A percentile compares a stretch with the other conserved stretches of the same genome.
Evolutionary conservation across 2,797 vertebrate species (phyloP).

Genomic region (Arrhamphus sclerolepis): DNA sequence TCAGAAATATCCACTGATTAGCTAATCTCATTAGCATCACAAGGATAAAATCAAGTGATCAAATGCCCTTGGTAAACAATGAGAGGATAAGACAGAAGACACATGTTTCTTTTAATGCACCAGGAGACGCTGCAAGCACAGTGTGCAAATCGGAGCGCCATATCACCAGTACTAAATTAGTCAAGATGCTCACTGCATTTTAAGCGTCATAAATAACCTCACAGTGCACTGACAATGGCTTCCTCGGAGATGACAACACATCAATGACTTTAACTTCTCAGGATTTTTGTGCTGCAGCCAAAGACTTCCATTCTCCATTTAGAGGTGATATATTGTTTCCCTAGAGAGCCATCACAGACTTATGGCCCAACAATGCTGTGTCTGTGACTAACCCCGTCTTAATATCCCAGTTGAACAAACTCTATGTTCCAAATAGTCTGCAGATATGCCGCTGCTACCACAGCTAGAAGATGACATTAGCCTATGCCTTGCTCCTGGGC

Average conservation of each 20-base stretch:
- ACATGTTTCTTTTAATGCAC: slow-evolving; percentile 27
- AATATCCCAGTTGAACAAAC: slow-evolving; percentile 77
- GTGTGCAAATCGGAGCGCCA: slow-evolving; percentile 35
- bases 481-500: slow-evolving; percentile 55
- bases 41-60: slow-evolving; percentile 51
- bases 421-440: slow-evolving; percentile 63
- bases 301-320: slow-evolving; percentile 71
- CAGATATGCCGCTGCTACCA: slow-evolving; percentile 67
- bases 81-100: slow-evolving; percentile 30
- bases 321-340: slow-evolving; percentile 80
- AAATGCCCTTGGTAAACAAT: slow-evolving; percentile 64
- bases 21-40: slow-evolving; percentile 60
- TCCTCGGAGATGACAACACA: slow-evolving; percentile 76
- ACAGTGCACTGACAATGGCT: slow-evolving; percentile 61
- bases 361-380: slow-evolving; percentile 70
- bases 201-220: slow-evolving; percentile 64
- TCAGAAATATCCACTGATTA: slow-evolving; percentile 48
- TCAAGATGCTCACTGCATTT: slow-evolving; percentile 57
- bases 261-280: slow-evolving; percentile 77
- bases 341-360: slow-evolving; percentile 75
- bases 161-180: slow-evolving; percentile 34
- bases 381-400: slow-evolving; percentile 43
- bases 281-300: slow-evolving; percentile 76
- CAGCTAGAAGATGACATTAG: slow-evolving; percentile 75
- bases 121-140: slow-evolving; percentile 20